These are phyloP conservation scores for Drosophila grimshawi DNA, from an alignment of 1,140 invertebrate species.

Conservation along the genomic window DNA sequence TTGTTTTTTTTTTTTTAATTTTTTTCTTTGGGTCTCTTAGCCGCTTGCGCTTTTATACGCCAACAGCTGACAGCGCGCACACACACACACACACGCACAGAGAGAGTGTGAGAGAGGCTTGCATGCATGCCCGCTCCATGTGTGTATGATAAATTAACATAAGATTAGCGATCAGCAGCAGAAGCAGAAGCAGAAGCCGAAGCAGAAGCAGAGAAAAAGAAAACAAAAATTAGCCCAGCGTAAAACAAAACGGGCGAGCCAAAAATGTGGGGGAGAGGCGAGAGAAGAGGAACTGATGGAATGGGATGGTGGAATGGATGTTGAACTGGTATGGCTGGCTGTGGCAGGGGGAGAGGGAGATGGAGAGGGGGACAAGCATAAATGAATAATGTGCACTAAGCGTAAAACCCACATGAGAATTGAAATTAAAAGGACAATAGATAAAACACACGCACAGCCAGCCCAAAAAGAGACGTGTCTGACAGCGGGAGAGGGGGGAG, in stretches of 20 bases:
- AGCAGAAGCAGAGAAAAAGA: slow-evolving; percentile 15
- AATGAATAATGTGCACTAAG: slow-evolving; percentile 77
- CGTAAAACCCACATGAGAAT: slow-evolving; percentile 75
- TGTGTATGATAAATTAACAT: slow-evolving; percentile 66
- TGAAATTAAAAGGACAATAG: slow-evolving; percentile 78
- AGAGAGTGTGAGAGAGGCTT: background rate
- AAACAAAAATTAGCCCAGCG: slow-evolving; percentile 53
- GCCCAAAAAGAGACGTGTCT: background rate
- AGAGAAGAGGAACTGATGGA: background rate
- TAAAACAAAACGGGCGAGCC: slow-evolving; percentile 42
- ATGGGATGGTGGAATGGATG: no score
- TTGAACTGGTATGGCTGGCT: no score
- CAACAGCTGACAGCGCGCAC: slow-evolving; percentile 56
- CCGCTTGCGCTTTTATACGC: slow-evolving; percentile 26
- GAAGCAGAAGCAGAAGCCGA: slow-evolving; percentile 25
- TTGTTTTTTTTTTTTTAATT: background rate
- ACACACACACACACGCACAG: slow-evolving; percentile 11
- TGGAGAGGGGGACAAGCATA: slow-evolving; percentile 44
- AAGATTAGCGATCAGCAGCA: slow-evolving; percentile 66
- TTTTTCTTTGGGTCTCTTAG: slow-evolving; percentile 1
- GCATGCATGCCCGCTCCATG: slow-evolving; percentile 10
- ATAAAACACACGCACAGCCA: slow-evolving; percentile 67
- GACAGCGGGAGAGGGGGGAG: background rate
- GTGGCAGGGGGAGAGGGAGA: background rate
- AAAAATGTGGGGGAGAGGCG: background rate